Evolutionary conservation across 2,113 vertebrate species (phyloP).

Genomic region (Malurus alboscapulatus): DNA sequence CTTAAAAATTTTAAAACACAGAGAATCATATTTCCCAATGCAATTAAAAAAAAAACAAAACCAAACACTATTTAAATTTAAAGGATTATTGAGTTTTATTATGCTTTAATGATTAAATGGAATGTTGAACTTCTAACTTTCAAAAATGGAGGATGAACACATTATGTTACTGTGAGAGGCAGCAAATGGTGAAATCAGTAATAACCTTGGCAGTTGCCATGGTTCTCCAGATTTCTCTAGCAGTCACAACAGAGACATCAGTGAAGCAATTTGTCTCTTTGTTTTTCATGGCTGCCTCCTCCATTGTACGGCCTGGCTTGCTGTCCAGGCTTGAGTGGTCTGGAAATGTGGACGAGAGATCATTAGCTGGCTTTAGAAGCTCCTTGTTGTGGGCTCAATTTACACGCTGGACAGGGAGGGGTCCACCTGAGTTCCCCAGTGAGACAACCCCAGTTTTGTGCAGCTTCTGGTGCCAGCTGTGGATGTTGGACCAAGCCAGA

Average conservation of each 20-base stretch:
- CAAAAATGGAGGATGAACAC: not conserved
- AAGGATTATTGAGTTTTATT: not conserved
- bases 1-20: not conserved
- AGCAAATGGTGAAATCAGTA: not conserved
- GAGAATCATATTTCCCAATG: not conserved
- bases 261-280: not conserved
- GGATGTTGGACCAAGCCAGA: not conserved
- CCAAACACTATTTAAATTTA: not conserved
- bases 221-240: not conserved
- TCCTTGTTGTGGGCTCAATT: not conserved
- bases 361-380: not conserved
- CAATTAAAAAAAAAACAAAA: not conserved
- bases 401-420: not conserved
- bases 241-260: not conserved
- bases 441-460: not conserved
- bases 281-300: not conserved
- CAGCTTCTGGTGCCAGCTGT: not conserved
- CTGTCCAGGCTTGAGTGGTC: not conserved
- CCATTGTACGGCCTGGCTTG: not conserved
- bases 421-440: rapidly evolving
- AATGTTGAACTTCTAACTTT: not conserved
- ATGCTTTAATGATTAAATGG: not conserved
- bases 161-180: not conserved
- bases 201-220: not conserved
- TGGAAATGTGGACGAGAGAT: not conserved